Evolutionary conservation across 1,140 invertebrate species (phyloP).

Genomic region (Atta cephalotes): DNA sequence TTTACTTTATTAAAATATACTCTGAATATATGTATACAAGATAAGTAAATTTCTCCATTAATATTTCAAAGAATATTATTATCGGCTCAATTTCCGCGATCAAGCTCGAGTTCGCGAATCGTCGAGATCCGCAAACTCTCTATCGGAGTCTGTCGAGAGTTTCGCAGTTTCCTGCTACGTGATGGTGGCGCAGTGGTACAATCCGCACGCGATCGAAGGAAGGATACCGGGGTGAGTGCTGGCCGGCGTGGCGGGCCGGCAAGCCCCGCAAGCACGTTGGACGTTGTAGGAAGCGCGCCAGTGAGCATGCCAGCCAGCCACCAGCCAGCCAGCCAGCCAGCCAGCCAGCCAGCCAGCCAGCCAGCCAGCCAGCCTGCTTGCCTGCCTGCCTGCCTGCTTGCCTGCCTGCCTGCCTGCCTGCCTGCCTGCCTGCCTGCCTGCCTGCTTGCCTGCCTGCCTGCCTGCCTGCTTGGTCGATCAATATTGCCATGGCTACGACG

Average conservation of each 20-base stretch:
- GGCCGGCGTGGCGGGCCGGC: constrained; percentile 13
- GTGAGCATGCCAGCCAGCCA: constrained; percentile 54
- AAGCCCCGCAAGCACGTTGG: constrained; percentile 65
- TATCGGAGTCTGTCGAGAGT: constrained; percentile 38
- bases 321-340: constrained; percentile 56
- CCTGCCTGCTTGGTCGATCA: constrained; percentile 71
- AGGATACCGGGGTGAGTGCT: constrained; percentile 34
- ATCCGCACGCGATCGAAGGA: constrained; percentile 51
- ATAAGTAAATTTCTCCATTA: neutral
- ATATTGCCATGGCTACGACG: constrained; percentile 82
- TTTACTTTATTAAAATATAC: neutral
- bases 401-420: constrained; percentile 12
- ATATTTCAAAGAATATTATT: neutral
- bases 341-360: neutral
- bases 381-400: constrained; percentile 55
- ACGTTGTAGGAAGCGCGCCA: constrained; percentile 48
- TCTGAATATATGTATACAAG: neutral
- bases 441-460: too few relatives aligned
- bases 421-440: too few relatives aligned
- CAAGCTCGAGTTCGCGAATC: constrained; percentile 10
- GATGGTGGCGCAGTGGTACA: constrained; percentile 38
- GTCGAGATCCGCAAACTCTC: constrained; percentile 10
- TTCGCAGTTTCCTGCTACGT: constrained; percentile 32
- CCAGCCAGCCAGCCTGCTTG: constrained; percentile 41
- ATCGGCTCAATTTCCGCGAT: neutral